Base-by-base conservation (phyloP, 1,140 invertebrate genomes). In the Brachystomella parvula region DNA sequence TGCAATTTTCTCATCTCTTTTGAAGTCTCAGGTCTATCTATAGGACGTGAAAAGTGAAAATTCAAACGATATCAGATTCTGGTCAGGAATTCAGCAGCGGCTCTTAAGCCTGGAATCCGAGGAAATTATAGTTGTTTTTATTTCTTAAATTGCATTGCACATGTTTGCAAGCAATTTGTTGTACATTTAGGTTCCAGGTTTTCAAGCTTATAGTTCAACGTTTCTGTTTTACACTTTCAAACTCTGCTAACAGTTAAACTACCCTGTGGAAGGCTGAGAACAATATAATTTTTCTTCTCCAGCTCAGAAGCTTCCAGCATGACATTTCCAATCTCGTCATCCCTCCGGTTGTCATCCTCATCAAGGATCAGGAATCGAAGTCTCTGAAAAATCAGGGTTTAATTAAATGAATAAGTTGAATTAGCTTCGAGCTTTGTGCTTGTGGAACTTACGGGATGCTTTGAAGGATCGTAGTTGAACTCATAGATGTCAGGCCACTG, bases 311-410 rank as follows among this genome's bases (percentile, higher is more conserved):
- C 58, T 28, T 60, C 33, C 30, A 30, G 6, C 9, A 19, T 9
- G 3, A 30, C 29, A 26, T 65, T 61, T 1, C 71, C 71, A 21
- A 65, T 39, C 28, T 68, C 68, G 39, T 73, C 71, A 53, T 73
- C 71, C 24, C 57, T 24, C 12, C 68, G 39, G 31, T 59, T 64
- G 12, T 73, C 69, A 31, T 73, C 71, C 28, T 71, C 57, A 35
- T 73, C 71, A 1, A 73, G 47, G 29, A 73, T 24, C 0, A 68
- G 33, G 60, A 73, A 73, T 35, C 61, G 68, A 53, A 59, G 65
- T 60, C 58, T 65, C 71, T 68, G 29, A 39, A 47, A 70, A 63
- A 44, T 53, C 31, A 62, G 15, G 3, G 9, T 62, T 47, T 26
- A 21, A 32, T 15, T 53, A 6, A n/a, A 15, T 61, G 15, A 32